phyloP scores from a whole-genome alignment of 2,888 invertebrate genomes.

The Leptinotarsa rubiginosa region DNA sequence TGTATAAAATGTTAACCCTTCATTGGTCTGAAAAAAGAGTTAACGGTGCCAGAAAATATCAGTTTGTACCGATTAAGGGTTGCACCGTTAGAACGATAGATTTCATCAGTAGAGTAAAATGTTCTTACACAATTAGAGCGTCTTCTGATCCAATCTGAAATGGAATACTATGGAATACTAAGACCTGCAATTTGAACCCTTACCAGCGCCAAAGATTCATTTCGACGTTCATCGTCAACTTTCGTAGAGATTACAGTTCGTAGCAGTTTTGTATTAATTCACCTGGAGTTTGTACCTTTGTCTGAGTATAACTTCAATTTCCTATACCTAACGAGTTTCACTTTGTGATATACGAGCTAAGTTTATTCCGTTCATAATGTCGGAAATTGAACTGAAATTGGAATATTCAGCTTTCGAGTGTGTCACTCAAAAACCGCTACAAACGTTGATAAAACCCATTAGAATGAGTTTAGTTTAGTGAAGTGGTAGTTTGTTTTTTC shows the following conservation, averaged over 20 bases:
- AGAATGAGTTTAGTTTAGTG: background rate
- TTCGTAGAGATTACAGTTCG: background rate
- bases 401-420: conserved; percentile 15
- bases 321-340: conserved; percentile 23
- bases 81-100: too few relatives aligned
- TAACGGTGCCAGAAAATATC: too few relatives aligned
- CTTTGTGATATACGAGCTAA: conserved; percentile 22
- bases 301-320: conserved; percentile 22
- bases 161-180: too few relatives aligned
- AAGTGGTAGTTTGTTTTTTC: background rate
- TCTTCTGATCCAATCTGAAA: too few relatives aligned
- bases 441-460: background rate
- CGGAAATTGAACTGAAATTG: conserved; percentile 24
- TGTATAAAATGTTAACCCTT: too few relatives aligned
- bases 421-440: conserved; percentile 10
- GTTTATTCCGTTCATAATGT: conserved; percentile 23
- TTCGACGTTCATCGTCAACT: background rate
- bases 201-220: background rate
- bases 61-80: too few relatives aligned
- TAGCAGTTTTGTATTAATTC: background rate
- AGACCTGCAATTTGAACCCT: background rate
- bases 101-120: too few relatives aligned
- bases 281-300: conserved; percentile 21
- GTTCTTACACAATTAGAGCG: too few relatives aligned
- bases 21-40: too few relatives aligned